Evolutionary conservation across 2,888 invertebrate genomes (phyloP).

Genomic region (Polyommatus icarus): DNA sequence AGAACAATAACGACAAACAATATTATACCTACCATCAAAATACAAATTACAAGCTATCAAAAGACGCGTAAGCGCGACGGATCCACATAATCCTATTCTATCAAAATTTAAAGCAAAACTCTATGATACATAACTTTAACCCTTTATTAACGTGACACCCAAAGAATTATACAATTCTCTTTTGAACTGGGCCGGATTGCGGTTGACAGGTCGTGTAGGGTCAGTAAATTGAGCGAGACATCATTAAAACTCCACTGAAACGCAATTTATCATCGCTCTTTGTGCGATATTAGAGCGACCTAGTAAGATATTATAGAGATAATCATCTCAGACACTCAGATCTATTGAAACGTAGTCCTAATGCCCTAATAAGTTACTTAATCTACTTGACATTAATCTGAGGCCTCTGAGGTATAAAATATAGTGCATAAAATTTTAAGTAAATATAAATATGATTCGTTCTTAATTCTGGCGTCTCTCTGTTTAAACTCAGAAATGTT

Average conservation of each 20-base stretch:
- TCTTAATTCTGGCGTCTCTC: no score
- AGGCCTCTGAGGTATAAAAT: no score
- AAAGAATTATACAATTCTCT: conserved; percentile 1
- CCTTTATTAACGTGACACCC: conserved; percentile 1
- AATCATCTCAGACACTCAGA: no score
- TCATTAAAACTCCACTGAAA: conserved; percentile 18
- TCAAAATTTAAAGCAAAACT: not conserved
- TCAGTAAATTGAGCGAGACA: conserved; percentile 17
- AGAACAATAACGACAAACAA: no score
- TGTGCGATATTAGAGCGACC: not conserved
- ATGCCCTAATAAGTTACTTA: no score
- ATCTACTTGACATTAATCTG: no score
- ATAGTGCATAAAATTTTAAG: no score
- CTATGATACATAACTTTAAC: not conserved
- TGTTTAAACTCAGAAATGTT: not conserved
- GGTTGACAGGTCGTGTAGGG: conserved; percentile 10
- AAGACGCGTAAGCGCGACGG: no score
- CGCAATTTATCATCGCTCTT: conserved; percentile 15
- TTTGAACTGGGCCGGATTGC: conserved; percentile 1
- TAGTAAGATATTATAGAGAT: not conserved
- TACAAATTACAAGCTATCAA: no score
- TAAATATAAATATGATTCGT: no score
- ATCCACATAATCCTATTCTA: not conserved
- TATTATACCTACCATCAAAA: no score
- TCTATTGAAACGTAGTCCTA: not conserved